Evolutionary conservation across 2,113 vertebrate species (phyloP), one percentile per base, ranked within the genome.

Genomic region (Bostrychus sinensis): DNA sequence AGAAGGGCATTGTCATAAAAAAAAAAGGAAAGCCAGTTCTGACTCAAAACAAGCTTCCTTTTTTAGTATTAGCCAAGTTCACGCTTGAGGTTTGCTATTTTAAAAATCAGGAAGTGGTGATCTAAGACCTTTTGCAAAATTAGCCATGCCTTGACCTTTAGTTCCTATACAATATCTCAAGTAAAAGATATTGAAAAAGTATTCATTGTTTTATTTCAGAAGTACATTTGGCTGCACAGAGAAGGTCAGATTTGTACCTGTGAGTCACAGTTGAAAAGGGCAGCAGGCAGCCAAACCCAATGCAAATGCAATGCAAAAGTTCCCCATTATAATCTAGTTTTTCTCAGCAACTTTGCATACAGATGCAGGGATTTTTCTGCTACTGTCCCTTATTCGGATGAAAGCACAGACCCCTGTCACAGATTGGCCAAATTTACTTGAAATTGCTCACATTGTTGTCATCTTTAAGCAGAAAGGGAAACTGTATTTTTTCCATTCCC

Each of bases 401-500:
- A n/a, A n/a, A n/a, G n/a, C n/a, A n/a, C n/a, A n/a, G n/a, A n/a
- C n/a, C n/a, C n/a, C n/a, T n/a, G n/a, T n/a, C n/a, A n/a, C n/a
- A n/a, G n/a, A n/a, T n/a, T n/a, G n/a, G n/a, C n/a, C n/a, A n/a
- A n/a, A n/a, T n/a, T n/a, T n/a, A n/a, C n/a, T n/a, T n/a, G n/a
- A n/a, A n/a, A n/a, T n/a, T n/a, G n/a, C n/a, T n/a, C n/a, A n/a
- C n/a, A n/a, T n/a, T n/a, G n/a, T n/a, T n/a, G n/a, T n/a, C n/a
- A n/a, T n/a, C n/a, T 46, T 5, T 1, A 39, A 48, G 25, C 25
- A n/a, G 28, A 9, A 1, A 3, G 53, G 70, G 72, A 48, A 4
- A 57, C 11, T 0, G 25, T 26, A 57, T 75, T 63, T 82, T n/a
- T 88, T 82, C 83, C 79, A 10, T 87, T 89, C 87, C 79, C 81